Percentiles rank a stretch among this genome's conserved stretches.
Conservation (phyloP, 2,113 vertebrate species). For the Rynchops niger region DNA sequence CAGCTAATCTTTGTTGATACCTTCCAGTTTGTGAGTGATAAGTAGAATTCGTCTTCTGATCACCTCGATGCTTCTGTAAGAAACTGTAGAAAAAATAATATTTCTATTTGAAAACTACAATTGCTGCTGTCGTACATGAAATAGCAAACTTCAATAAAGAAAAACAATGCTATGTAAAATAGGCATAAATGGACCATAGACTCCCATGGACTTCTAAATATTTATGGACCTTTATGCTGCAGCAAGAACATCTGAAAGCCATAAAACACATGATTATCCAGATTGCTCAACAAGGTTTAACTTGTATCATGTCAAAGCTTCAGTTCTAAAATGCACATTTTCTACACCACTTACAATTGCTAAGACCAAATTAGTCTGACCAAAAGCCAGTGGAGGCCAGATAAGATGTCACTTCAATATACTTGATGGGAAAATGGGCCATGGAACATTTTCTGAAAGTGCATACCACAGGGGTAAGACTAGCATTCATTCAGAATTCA, state of each 20-base stretch:
- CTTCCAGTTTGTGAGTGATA: slow-evolving; percentile 24
- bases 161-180: slow-evolving; percentile 19
- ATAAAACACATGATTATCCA: slow-evolving; percentile 37
- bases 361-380: slow-evolving; percentile 19
- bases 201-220: slow-evolving; percentile 43
- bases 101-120: not conserved
- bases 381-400: not conserved
- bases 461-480: not conserved
- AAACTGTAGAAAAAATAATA: not conserved
- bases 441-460: not conserved
- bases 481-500: not conserved
- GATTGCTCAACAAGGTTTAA: slow-evolving; percentile 28
- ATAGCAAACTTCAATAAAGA: slow-evolving; percentile 20
- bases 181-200: slow-evolving; percentile 3
- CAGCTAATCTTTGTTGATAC: slow-evolving; percentile 37
- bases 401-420: slow-evolving; percentile 1
- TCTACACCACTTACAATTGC: not conserved
- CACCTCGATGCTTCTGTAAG: not conserved
- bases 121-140: not conserved
- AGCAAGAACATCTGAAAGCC: slow-evolving; percentile 33
- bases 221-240: slow-evolving; percentile 38
- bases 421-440: not conserved
- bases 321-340: slow-evolving; percentile 27
- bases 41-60: slow-evolving; percentile 41
- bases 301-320: slow-evolving; percentile 12